Evolutionary conservation across 2,888 invertebrate genomes (phyloP), one percentile per base, ranked within the genome.

Genomic region (Drosophila stalkeri): DNA sequence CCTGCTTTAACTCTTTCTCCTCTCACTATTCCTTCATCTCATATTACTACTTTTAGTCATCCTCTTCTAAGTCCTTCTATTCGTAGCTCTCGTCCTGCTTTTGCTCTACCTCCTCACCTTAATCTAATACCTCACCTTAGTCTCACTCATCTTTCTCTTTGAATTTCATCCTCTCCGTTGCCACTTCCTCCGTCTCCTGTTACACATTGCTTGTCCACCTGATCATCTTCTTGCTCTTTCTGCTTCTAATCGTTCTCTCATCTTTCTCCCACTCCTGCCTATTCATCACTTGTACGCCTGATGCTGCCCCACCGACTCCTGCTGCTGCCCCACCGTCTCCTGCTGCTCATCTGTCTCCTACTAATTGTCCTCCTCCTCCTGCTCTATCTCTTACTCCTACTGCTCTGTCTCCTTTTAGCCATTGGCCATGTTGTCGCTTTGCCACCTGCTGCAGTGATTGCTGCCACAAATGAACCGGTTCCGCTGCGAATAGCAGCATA

Each of bases 371-470:
- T 44, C 23, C 33, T 44, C 23, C 41, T 16, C 0, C 37, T 2
- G 14, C 44, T 44, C 20, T 11, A 12, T 6, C n/a, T 41, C 44
- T 9, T 14, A 11, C 18, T 20, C 35, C 33, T 39, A 16, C 31
- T 39, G 16, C n/a, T 41, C 2, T 3, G 11, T 33, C 12, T 18
- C 14, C 33, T 9, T 9, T 11, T 60, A 64, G 55, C 70, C 79
- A 80, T 61, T 71, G 81, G 55, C 69, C 81, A 77, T 46, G 55
- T 12, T 54, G 78, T 54, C 35, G 39, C 51, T 55, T 56, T 82
- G 59, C 59, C 59, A 60, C 89, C 89, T 89, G 84, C 84, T 89
- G 72, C 81, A 74, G 35, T 66, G 63, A 66, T 66, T 67, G 75
- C 68, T 41, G 52, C 52, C n/a, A 51, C 51, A 55, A 56, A 20